Conservation (phyloP, 2,888 invertebrate species). For the Sialis fuliginosa region DNA sequence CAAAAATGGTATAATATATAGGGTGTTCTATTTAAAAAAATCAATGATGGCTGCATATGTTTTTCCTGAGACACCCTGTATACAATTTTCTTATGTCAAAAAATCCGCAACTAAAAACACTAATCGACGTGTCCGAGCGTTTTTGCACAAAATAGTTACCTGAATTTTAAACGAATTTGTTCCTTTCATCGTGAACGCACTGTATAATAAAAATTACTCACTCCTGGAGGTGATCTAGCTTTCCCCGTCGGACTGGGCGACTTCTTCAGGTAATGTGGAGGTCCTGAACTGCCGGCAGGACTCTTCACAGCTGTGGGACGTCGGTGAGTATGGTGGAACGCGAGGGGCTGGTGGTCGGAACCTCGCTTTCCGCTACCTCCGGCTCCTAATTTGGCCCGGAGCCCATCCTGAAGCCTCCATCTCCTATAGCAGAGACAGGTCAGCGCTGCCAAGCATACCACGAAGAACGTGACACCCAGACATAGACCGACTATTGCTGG, state of each 20-base stretch:
- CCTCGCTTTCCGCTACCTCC: conserved; percentile 22
- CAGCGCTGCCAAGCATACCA: conserved; percentile 38
- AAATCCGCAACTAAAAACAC: too few species aligned
- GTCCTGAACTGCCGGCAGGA: conserved; percentile 51
- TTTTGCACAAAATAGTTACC: too few species aligned
- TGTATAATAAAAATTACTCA: too few species aligned
- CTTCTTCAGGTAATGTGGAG: conserved; percentile 74
- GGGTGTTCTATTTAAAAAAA: too few species aligned
- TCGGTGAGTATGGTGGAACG: conserved; percentile 53
- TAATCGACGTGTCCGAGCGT: too few species aligned
- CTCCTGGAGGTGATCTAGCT: conserved; percentile 36
- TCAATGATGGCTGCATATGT: too few species aligned
- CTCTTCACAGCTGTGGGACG: conserved; percentile 72
- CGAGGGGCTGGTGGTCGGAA: conserved; percentile 37
- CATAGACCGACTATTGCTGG: conserved; percentile 41
- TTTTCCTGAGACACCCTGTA: too few species aligned
- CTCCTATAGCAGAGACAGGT: conserved; percentile 48
- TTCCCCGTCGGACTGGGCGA: conserved; percentile 74
- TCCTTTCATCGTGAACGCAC: too few species aligned
- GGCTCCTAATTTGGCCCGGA: conserved; percentile 10
- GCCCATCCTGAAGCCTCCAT: conserved; percentile 20
- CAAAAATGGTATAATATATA: too few species aligned
- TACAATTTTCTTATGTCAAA: too few species aligned
- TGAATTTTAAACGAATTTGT: too few species aligned
- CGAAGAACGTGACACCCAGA: conserved; percentile 38